Conservation (phyloP, 2,113 vertebrate genomes). For the Burhinus oedicnemus region DNA sequence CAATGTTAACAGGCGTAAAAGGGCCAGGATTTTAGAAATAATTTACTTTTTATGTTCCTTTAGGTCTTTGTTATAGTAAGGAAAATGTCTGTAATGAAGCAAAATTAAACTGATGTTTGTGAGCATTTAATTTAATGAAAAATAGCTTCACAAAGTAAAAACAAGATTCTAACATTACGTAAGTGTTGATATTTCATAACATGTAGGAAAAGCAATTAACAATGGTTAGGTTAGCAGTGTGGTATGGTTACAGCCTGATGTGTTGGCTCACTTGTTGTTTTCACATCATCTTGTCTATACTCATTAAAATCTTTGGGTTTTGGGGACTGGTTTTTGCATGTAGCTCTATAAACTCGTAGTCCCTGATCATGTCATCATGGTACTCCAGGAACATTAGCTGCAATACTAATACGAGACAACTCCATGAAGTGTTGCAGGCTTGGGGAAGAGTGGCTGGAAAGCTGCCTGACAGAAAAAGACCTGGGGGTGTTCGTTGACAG, state of each 20-base stretch:
- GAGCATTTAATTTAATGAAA: conserved; percentile 35
- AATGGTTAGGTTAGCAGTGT: rapidly evolving
- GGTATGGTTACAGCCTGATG: neutral
- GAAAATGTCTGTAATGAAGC: neutral
- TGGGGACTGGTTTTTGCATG: neutral
- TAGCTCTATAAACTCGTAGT: neutral
- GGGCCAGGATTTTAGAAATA: conserved; percentile 28
- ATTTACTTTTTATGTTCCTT: conserved; percentile 34
- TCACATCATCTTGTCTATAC: neutral
- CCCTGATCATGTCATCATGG: neutral
- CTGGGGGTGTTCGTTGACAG: too few relatives aligned
- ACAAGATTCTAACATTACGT: neutral
- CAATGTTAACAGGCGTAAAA: conserved; percentile 1
- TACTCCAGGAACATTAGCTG: neutral
- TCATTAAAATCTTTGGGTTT: neutral
- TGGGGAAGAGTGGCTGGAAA: too few relatives aligned
- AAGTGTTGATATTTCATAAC: neutral
- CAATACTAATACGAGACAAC: neutral
- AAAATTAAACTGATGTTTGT: conserved; percentile 35
- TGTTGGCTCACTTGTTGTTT: neutral
- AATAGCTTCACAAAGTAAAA: neutral
- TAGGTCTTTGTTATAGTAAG: conserved; percentile 17
- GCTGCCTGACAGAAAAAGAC: too few relatives aligned
- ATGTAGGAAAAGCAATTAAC: neutral
- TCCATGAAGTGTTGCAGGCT: too few relatives aligned